A percentile compares a stretch with the other conserved stretches of the same genome.
These are phyloP conservation scores for Nebria ingens DNA, from an alignment of 1,140 invertebrate genomes.

Conservation along the genomic window DNA sequence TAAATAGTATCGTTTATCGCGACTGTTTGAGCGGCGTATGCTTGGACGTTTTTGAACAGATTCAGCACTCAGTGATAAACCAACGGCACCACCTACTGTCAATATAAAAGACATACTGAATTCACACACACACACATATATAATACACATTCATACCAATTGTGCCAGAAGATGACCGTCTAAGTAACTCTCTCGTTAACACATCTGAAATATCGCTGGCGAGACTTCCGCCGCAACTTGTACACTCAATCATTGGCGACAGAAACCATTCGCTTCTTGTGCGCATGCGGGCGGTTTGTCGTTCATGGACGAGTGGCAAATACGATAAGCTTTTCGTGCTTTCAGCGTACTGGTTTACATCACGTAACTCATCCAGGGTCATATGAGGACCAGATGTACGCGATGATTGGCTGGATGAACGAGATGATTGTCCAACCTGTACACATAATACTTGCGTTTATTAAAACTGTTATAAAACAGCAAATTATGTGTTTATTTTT, in stretches of 20 bases:
- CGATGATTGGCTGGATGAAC: conserved; percentile 4
- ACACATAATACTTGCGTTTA: background rate
- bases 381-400: conserved; percentile 39
- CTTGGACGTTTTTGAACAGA: conserved; percentile 53
- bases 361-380: conserved; percentile 72
- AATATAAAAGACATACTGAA: background rate
- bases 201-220: conserved; percentile 43
- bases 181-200: conserved; percentile 31
- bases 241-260: conserved; percentile 51
- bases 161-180: conserved; percentile 32
- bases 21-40: conserved; percentile 49
- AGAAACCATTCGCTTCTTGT: conserved; percentile 92
- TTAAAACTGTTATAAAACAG: background rate
- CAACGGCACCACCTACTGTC: conserved; percentile 38
- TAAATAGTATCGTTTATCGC: conserved; percentile 53
- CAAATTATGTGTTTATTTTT: background rate
- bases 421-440: background rate
- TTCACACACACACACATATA: background rate
- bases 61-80: conserved; percentile 56
- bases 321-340: conserved; percentile 85
- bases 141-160: conserved; percentile 26
- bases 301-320: conserved; percentile 84
- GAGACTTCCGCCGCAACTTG: conserved; percentile 40
- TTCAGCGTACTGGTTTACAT: conserved; percentile 82
- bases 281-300: conserved; percentile 85